Evolutionary conservation across 2,113 vertebrate genomes (phyloP).

Genomic region (Mormyrus iriodes): DNA sequence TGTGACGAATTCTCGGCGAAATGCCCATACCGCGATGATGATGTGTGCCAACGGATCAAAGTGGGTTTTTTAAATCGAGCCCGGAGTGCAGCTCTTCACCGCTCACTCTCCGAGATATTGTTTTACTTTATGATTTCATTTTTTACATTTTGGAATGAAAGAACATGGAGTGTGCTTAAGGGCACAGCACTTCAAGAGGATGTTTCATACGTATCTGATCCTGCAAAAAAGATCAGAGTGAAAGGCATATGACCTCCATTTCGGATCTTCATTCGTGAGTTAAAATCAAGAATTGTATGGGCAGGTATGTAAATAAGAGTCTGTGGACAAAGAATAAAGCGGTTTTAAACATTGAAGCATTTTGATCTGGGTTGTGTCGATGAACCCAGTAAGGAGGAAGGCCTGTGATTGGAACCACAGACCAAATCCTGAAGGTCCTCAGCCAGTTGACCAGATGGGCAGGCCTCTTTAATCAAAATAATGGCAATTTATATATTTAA

Average conservation of each 20-base stretch:
- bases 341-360: neutral
- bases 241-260: neutral
- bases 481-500: neutral
- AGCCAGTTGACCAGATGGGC: neutral
- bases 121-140: constrained; percentile 13
- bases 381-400: neutral
- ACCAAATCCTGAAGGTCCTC: neutral
- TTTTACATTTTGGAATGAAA: neutral
- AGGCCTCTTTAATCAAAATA: neutral
- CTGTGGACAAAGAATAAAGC: neutral
- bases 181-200: neutral
- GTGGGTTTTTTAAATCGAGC: neutral
- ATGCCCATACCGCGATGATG: neutral
- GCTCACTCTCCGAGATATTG: constrained; percentile 22
- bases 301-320: neutral
- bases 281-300: neutral
- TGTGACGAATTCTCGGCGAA: neutral
- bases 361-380: neutral
- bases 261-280: neutral
- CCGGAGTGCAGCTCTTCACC: neutral
- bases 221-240: neutral
- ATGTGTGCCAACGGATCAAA: neutral
- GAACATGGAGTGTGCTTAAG: neutral
- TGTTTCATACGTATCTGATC: neutral
- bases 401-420: neutral